phyloP scores from a whole-genome alignment of 2,888 invertebrate species.

The Xanthostigma xanthostigma region DNA sequence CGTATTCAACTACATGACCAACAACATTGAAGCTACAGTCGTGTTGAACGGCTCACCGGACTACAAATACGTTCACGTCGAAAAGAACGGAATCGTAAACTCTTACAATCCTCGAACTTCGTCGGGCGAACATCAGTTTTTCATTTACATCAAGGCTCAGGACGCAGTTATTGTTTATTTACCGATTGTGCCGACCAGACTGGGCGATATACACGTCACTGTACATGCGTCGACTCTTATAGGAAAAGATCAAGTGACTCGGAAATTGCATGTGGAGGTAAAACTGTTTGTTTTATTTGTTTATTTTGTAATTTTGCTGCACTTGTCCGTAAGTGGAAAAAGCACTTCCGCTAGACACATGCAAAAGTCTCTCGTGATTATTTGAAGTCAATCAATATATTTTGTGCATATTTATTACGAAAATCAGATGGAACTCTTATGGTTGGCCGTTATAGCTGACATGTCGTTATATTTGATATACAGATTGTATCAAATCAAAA shows the following conservation, averaged over 20 bases:
- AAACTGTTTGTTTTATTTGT: constrained; percentile 11
- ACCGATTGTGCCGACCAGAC: constrained; percentile 71
- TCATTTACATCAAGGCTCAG: constrained; percentile 68
- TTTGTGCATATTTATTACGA: too few species aligned
- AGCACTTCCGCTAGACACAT: too few species aligned
- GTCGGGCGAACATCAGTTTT: constrained; percentile 88
- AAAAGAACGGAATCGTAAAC: constrained; percentile 69
- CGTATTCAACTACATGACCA: constrained; percentile 86
- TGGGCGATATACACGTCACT: constrained; percentile 61
- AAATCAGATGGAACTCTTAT: too few species aligned
- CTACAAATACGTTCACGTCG: constrained; percentile 86
- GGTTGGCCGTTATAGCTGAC: too few species aligned
- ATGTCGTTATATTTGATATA: too few species aligned
- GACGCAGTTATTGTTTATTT: constrained; percentile 73
- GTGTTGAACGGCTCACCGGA: constrained; percentile 71
- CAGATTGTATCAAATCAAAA: too few species aligned
- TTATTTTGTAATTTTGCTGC: not conserved
- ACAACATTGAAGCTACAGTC: constrained; percentile 71
- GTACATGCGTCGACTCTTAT: constrained; percentile 63
- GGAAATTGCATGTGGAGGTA: constrained; percentile 54
- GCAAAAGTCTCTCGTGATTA: too few species aligned
- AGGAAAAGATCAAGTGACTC: constrained; percentile 53
- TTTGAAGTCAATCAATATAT: too few species aligned
- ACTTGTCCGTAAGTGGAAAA: too few species aligned
- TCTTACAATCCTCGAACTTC: constrained; percentile 85